Evolutionary conservation across 1,140 invertebrate species (phyloP).

Genomic region (Procambarus clarkii): DNA sequence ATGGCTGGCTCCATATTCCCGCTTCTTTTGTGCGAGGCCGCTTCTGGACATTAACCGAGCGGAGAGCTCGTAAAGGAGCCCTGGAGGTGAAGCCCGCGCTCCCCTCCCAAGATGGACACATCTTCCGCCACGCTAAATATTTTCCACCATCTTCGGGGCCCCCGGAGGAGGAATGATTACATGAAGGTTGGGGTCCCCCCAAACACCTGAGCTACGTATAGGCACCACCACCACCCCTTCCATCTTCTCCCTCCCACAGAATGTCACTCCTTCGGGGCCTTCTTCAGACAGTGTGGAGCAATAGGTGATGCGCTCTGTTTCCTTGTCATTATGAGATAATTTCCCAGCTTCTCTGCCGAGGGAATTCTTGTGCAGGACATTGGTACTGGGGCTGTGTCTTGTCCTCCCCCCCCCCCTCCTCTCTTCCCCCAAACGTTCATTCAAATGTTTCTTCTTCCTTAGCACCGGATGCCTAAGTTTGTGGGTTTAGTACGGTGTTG

Average conservation of each 20-base stretch:
- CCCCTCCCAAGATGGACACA: conserved; percentile 19
- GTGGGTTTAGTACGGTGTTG: conserved; percentile 40
- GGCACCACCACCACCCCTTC: no score
- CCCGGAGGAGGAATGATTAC: neutral
- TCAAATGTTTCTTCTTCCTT: conserved; percentile 36
- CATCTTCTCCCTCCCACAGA: no score
- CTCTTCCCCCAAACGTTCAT: conserved; percentile 21
- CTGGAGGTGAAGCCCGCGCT: neutral
- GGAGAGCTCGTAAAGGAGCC: conserved; percentile 44
- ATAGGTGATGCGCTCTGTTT: conserved; percentile 2
- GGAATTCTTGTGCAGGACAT: neutral
- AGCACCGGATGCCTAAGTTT: conserved; percentile 30
- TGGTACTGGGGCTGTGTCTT: conserved; percentile 9
- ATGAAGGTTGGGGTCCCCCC: no score
- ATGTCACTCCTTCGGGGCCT: no score
- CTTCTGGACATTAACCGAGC: conserved; percentile 44
- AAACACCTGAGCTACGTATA: no score
- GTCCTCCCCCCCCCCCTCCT: neutral
- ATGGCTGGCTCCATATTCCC: conserved; percentile 47
- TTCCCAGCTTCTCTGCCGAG: neutral
- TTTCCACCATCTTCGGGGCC: conserved; percentile 9
- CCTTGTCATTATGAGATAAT: conserved; percentile 4
- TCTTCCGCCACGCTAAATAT: neutral
- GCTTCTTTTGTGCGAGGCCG: conserved; percentile 43
- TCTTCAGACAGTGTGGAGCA: no score